Conservation (phyloP, 2,888 invertebrate genomes). For the Clitarchus hookeri region DNA sequence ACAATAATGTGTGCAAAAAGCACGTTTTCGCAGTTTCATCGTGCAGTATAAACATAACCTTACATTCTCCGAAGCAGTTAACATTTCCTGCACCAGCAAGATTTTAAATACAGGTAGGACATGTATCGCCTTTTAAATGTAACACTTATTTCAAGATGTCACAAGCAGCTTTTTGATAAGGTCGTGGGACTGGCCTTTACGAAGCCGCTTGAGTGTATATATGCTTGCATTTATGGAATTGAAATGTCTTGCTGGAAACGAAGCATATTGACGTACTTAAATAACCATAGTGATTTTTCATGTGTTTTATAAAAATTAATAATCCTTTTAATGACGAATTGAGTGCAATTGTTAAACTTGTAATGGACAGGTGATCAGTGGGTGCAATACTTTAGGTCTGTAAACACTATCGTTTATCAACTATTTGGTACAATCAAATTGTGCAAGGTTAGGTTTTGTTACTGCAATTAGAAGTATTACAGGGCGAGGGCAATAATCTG, state of each 20-base stretch:
- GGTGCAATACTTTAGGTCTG: too few relatives aligned
- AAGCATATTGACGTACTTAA: not conserved
- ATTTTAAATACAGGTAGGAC: not conserved
- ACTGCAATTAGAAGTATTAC: too few relatives aligned
- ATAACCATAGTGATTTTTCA: too few relatives aligned
- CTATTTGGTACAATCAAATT: too few relatives aligned
- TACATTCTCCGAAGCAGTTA: not conserved
- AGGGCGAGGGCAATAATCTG: too few relatives aligned
- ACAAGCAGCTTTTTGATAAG: not conserved
- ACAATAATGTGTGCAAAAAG: not conserved
- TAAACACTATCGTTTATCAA: too few relatives aligned
- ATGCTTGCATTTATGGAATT: not conserved
- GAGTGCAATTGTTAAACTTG: too few relatives aligned
- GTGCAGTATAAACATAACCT: constrained; percentile 14
- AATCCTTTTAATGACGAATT: too few relatives aligned
- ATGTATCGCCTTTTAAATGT: not conserved
- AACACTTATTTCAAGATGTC: constrained; percentile 1
- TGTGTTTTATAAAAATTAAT: too few relatives aligned
- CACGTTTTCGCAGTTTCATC: not conserved
- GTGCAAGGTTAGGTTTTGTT: too few relatives aligned
- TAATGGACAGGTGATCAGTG: too few relatives aligned
- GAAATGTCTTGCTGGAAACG: not conserved
- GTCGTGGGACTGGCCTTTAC: not conserved
- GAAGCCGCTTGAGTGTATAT: not conserved
- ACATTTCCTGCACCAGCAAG: not conserved